Evolutionary conservation across 2,797 vertebrate species (phyloP).

Genomic region (Rachycentron canadum): DNA sequence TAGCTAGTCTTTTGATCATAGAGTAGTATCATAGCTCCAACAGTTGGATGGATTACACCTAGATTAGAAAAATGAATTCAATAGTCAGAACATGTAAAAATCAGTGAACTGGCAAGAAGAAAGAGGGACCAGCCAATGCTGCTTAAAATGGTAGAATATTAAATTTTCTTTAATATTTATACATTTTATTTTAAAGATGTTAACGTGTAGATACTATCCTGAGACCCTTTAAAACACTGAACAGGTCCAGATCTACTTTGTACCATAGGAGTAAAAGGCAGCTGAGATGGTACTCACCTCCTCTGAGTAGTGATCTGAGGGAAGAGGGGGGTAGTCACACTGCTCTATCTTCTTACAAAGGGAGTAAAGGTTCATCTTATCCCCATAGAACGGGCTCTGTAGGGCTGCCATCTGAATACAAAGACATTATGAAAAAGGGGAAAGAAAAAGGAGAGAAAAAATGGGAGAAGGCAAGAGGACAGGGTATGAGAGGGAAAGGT

Average conservation of each 20-base stretch:
- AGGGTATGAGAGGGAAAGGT: constrained; percentile 16
- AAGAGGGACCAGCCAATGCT: constrained; percentile 9
- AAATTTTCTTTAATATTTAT: constrained; percentile 7
- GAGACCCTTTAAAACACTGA: constrained; percentile 32
- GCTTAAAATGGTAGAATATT: constrained; percentile 21
- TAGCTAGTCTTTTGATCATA: constrained; percentile 75
- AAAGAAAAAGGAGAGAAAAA: constrained; percentile 23
- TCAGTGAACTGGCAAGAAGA: constrained; percentile 50
- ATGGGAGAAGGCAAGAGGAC: constrained; percentile 16
- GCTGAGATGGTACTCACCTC: constrained; percentile 84
- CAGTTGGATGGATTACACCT: constrained; percentile 59
- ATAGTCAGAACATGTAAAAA: constrained; percentile 50
- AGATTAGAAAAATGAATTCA: constrained; percentile 31
- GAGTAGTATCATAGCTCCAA: constrained; percentile 63
- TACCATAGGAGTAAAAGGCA: constrained; percentile 23
- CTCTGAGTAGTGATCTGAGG: constrained; percentile 98
- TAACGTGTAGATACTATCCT: constrained; percentile 16
- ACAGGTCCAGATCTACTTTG: constrained; percentile 21
- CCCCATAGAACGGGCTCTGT: constrained; percentile 98
- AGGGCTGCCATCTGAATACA: constrained; percentile 94
- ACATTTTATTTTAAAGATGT: constrained; percentile 12
- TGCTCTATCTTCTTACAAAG: constrained; percentile 99
- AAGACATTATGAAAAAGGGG: constrained; percentile 52
- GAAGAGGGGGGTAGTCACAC: constrained; percentile 98
- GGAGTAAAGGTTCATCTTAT: constrained; percentile 99